A percentile compares a stretch with the other conserved stretches of the same genome.
These are phyloP conservation scores for Leptinotarsa undecemlineata DNA, from an alignment of 1,140 invertebrate species.

Conservation along the genomic window DNA sequence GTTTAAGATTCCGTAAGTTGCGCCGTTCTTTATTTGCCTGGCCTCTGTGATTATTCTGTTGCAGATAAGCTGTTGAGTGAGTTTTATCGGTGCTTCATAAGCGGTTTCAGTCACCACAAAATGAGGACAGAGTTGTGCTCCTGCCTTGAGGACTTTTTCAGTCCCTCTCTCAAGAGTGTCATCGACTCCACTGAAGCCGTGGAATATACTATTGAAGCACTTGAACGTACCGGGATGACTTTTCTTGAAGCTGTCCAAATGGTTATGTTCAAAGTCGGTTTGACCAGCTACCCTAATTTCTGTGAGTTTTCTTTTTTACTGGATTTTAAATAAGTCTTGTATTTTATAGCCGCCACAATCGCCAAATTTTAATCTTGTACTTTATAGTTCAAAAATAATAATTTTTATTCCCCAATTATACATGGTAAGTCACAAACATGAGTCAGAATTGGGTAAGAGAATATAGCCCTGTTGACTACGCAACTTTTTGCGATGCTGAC, in stretches of 20 bases:
- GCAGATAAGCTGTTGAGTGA: slow-evolving; percentile 13
- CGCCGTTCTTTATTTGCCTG: background rate
- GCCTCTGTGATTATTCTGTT: background rate
- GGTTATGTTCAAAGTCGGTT: slow-evolving; percentile 17
- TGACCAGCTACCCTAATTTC: background rate
- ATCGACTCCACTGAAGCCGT: slow-evolving; percentile 2
- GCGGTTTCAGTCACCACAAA: slow-evolving; percentile 12
- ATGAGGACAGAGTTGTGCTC: slow-evolving; percentile 10
- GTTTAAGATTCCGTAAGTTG: slow-evolving; percentile 10
- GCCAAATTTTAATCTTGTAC: too few species aligned
- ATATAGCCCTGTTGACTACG: too few species aligned
- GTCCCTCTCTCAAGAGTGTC: background rate
- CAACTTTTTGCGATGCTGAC: too few species aligned
- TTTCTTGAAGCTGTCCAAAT: slow-evolving; percentile 12
- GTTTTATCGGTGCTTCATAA: slow-evolving; percentile 10
- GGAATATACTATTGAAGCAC: slow-evolving; percentile 4
- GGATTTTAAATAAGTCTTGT: too few species aligned
- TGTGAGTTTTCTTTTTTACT: slow-evolving; percentile 1
- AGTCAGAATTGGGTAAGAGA: too few species aligned
- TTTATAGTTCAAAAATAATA: too few species aligned
- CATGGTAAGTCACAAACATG: too few species aligned
- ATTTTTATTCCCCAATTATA: too few species aligned
- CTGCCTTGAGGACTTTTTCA: slow-evolving; percentile 9
- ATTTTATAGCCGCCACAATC: too few species aligned
- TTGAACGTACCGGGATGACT: background rate